Conservation (phyloP, 1,140 invertebrate species). For the Subanguina moxae region DNA sequence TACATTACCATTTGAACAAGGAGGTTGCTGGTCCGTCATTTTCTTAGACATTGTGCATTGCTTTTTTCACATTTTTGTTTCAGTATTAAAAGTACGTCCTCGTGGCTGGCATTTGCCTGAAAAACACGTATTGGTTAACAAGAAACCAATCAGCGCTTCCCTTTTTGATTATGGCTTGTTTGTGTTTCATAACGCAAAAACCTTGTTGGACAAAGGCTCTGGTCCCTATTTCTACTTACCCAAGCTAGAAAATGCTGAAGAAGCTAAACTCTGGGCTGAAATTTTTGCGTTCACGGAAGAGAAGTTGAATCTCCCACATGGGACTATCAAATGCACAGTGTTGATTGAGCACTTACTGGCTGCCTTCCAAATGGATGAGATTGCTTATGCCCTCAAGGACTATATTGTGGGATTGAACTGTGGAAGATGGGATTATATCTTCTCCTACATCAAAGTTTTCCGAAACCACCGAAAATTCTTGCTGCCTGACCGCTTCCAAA, state of each 20-base stretch:
- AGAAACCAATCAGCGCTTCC: constrained; percentile 68
- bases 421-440: constrained; percentile 74
- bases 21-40: constrained; percentile 42
- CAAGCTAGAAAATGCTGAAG: constrained; percentile 68
- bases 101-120: constrained; percentile 74
- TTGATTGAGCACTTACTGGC: constrained; percentile 72
- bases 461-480: constrained; percentile 65
- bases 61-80: constrained; percentile 20
- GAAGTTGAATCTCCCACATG: constrained; percentile 62
- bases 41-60: not conserved
- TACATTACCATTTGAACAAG: constrained; percentile 51
- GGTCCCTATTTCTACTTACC: constrained; percentile 69
- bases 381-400: constrained; percentile 68
- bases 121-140: constrained; percentile 69
- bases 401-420: constrained; percentile 72
- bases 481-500: constrained; percentile 68
- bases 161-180: constrained; percentile 70
- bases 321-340: constrained; percentile 71
- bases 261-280: constrained; percentile 71
- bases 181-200: constrained; percentile 68
- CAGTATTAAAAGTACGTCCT: constrained; percentile 69
- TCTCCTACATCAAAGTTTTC: constrained; percentile 67
- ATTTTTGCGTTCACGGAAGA: constrained; percentile 70
- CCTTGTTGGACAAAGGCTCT: constrained; percentile 63
- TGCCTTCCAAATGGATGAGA: constrained; percentile 67